Conservation (phyloP, 1,140 invertebrate genomes). For the Psix sp. region DNA sequence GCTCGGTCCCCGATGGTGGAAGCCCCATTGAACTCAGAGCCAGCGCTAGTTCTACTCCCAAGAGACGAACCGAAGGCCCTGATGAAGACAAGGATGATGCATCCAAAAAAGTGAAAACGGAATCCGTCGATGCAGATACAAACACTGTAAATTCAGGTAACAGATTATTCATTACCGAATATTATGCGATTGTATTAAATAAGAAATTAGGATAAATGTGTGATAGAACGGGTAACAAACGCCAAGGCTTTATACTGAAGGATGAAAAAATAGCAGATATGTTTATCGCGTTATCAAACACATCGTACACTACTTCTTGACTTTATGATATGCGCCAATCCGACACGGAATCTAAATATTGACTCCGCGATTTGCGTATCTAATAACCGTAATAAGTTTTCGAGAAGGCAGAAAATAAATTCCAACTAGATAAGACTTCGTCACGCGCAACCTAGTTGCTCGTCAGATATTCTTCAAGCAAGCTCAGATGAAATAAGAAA, state of each 20-base stretch:
- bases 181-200: no score
- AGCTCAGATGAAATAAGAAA: conserved; percentile 43
- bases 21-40: conserved; percentile 75
- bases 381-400: conserved; percentile 52
- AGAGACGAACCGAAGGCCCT: conserved; percentile 83
- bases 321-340: conserved; percentile 51
- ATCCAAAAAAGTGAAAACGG: conserved; percentile 85
- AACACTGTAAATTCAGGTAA: conserved; percentile 93
- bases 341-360: conserved; percentile 56
- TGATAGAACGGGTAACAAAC: no score
- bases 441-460: conserved; percentile 61
- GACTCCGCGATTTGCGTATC: conserved; percentile 57
- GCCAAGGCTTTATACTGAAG: no score
- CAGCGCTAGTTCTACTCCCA: conserved; percentile 83
- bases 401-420: conserved; percentile 48
- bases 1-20: conserved; percentile 65
- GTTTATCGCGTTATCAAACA: conserved; percentile 42
- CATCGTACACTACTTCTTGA: conserved; percentile 40
- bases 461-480: conserved; percentile 51
- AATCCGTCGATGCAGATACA: conserved; percentile 89
- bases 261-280: no score
- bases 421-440: conserved; percentile 49
- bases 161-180: no score
- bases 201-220: no score
- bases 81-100: conserved; percentile 79